Conservation (phyloP, 2,888 invertebrate species). For the Andrena haemorrhoa region DNA sequence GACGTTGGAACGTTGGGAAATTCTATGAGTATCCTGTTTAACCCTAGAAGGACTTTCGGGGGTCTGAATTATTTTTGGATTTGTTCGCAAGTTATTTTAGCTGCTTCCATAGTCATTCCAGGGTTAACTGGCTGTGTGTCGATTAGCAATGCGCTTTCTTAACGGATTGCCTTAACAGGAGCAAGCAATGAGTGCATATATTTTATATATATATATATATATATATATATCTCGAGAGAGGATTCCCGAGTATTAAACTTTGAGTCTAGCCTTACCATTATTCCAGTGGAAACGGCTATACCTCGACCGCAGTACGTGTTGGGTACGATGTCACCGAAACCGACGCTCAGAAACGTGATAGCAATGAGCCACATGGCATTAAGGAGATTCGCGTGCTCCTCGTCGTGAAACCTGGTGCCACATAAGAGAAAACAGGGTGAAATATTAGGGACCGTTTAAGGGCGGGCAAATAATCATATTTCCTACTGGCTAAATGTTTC, state of each 20-base stretch:
- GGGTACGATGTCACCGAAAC: conserved; percentile 99
- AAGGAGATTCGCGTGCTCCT: conserved; percentile 98
- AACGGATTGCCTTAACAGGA: conserved; percentile 1
- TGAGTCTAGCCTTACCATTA: conserved; percentile 93
- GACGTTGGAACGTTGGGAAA: background rate
- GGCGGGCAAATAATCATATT: conserved; percentile 24
- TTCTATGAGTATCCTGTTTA: background rate
- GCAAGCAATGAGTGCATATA: conserved; percentile 18
- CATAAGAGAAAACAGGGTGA: conserved; percentile 54
- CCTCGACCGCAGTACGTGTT: conserved; percentile 99
- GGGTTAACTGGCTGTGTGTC: background rate
- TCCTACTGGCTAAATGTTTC: background rate
- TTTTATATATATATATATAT: background rate
- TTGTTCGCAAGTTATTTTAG: background rate
- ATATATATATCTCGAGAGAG: conserved; percentile 22
- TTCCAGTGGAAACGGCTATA: conserved; percentile 99
- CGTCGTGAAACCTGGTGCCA: conserved; percentile 95
- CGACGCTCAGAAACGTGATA: conserved; percentile 99
- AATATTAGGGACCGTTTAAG: conserved; percentile 18
- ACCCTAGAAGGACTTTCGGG: background rate
- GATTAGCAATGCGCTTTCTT: conserved; percentile 9
- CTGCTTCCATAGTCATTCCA: background rate
- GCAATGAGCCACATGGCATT: conserved; percentile 99
- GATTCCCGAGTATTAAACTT: conserved; percentile 43
- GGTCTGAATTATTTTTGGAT: background rate